phyloP scores from a whole-genome alignment of 2,888 invertebrate species.

The Aleiodes testaceus region DNA sequence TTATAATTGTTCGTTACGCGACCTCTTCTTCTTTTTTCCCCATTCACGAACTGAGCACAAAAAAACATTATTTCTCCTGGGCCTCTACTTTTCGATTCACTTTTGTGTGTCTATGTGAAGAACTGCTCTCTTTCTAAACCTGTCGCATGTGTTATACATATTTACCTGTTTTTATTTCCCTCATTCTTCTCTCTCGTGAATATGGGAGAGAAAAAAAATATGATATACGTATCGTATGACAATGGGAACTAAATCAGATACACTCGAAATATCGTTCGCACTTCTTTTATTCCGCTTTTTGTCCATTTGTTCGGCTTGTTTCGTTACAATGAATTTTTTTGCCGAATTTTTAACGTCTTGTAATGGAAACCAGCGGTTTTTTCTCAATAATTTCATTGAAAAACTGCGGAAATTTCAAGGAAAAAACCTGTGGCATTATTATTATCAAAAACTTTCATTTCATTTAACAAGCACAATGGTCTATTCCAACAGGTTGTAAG shows the following conservation, averaged over 20 bases:
- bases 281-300: neutral
- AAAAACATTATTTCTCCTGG: constrained; percentile 20
- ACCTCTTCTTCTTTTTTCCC: constrained; percentile 43
- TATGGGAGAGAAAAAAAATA: constrained; percentile 6
- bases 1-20: constrained; percentile 47
- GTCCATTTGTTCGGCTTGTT: neutral
- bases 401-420: too few species aligned
- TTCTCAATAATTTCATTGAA: too few species aligned
- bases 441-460: too few species aligned
- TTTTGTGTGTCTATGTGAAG: constrained; percentile 10
- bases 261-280: neutral
- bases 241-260: constrained; percentile 37
- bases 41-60: constrained; percentile 11
- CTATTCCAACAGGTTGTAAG: too few species aligned
- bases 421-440: too few species aligned
- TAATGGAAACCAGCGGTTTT: neutral
- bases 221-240: constrained; percentile 35
- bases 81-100: too few species aligned
- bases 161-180: constrained; percentile 36
- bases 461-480: too few species aligned
- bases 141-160: constrained; percentile 39
- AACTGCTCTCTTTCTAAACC: constrained; percentile 25
- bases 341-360: neutral
- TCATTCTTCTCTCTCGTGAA: neutral
- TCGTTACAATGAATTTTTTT: too few species aligned